phyloP scores from a whole-genome alignment of 2,113 vertebrate species.

The Ceyx melanurus region DNA sequence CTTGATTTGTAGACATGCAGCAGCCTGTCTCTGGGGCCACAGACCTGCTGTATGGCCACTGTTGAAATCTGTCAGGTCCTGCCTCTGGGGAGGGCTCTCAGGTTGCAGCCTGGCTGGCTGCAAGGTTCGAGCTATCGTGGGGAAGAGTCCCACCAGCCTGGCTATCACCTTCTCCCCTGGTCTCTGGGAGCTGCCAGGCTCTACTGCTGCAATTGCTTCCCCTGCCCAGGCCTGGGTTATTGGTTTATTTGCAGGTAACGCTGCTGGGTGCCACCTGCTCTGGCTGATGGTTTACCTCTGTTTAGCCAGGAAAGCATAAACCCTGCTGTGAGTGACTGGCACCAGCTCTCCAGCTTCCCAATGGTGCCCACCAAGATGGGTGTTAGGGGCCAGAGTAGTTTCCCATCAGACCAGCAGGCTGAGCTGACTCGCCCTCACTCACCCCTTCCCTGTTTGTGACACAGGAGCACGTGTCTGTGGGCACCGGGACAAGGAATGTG shows the following conservation, averaged over 20 bases:
- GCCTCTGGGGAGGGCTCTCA: rapidly evolving
- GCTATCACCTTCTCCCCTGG: neutral
- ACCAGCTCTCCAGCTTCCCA: neutral
- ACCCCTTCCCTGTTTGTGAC: neutral
- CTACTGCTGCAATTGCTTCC: neutral
- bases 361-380: neutral
- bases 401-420: neutral
- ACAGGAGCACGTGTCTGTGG: neutral
- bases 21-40: neutral
- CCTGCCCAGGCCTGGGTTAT: neutral
- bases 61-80: rapidly evolving
- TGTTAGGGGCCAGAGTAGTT: neutral
- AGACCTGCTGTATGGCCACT: rapidly evolving
- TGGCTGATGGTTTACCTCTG: neutral
- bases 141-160: neutral
- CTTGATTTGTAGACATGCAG: rapidly evolving
- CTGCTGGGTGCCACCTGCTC: neutral
- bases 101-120: neutral
- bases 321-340: rapidly evolving
- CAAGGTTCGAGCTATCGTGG: neutral
- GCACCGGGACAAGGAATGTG: rapidly evolving
- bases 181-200: neutral
- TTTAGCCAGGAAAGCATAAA: neutral
- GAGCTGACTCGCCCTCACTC: neutral
- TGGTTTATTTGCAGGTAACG: neutral